These are phyloP conservation scores for Zygogramma bicolorata DNA, from an alignment of 2,888 invertebrate genomes.

Conservation along the genomic window DNA sequence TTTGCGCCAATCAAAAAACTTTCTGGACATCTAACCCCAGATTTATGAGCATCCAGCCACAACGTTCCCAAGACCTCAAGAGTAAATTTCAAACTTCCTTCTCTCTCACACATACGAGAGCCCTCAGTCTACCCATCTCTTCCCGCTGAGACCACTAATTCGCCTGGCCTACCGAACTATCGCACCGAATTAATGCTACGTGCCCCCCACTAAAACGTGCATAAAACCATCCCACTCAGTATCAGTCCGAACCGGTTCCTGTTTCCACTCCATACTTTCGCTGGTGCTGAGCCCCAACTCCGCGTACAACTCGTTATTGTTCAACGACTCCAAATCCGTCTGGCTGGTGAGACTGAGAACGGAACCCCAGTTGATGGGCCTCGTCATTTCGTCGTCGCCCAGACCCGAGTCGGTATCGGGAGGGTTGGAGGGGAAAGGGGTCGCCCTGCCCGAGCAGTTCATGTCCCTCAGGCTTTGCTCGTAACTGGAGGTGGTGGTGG, in stretches of 20 bases:
- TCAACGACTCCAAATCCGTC: slow-evolving; percentile 85
- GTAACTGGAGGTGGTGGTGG: slow-evolving; percentile 53
- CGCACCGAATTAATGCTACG: slow-evolving; percentile 68
- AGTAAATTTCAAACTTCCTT: too few species aligned
- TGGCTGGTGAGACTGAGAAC: slow-evolving; percentile 89
- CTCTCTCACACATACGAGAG: not conserved
- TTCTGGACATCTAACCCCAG: too few species aligned
- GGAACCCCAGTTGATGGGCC: slow-evolving; percentile 92
- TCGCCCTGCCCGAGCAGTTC: slow-evolving; percentile 74
- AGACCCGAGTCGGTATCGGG: slow-evolving; percentile 81
- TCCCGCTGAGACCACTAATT: slow-evolving; percentile 8
- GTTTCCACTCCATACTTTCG: slow-evolving; percentile 70
- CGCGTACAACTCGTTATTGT: slow-evolving; percentile 82
- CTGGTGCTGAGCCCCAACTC: slow-evolving; percentile 76
- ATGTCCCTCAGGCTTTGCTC: slow-evolving; percentile 68
- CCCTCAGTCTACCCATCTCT: not conserved
- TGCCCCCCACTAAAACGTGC: slow-evolving; percentile 78
- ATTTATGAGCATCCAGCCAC: too few species aligned
- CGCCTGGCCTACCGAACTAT: slow-evolving; percentile 26
- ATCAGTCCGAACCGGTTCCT: slow-evolving; percentile 66
- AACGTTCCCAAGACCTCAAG: too few species aligned
- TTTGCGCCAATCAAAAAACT: too few species aligned
- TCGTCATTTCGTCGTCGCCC: slow-evolving; percentile 78
- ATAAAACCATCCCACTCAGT: slow-evolving; percentile 75
- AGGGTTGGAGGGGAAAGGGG: slow-evolving; percentile 74